phyloP scores from a whole-genome alignment of 2,797 vertebrate genomes.

The Dendrocincla fuliginosa region DNA sequence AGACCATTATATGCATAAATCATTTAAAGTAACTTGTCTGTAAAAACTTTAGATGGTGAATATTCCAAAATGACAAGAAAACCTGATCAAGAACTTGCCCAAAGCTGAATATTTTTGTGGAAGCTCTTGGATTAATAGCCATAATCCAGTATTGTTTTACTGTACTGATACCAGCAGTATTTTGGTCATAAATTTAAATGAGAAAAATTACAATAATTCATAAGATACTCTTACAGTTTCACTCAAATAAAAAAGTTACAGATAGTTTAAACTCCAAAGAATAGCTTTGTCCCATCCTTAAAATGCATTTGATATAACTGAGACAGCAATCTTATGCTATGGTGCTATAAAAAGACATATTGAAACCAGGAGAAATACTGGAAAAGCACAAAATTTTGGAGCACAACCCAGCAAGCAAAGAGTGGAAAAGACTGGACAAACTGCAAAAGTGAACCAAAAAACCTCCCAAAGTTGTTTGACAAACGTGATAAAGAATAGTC shows the following conservation, averaged over 20 bases:
- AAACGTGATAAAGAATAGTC: neutral
- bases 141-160: neutral
- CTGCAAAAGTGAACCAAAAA: neutral
- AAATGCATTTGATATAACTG: neutral
- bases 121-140: neutral
- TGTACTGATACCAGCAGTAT: neutral
- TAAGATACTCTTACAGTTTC: neutral
- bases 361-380: neutral
- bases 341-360: neutral
- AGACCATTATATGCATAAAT: neutral
- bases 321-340: neutral
- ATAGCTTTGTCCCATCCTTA: neutral
- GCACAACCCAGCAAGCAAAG: neutral
- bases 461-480: neutral
- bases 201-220: neutral
- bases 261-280: neutral
- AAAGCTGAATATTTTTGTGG: neutral
- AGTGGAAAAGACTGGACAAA: neutral
- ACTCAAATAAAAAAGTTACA: neutral
- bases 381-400: neutral
- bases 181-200: neutral
- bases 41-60: neutral
- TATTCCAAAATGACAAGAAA: neutral
- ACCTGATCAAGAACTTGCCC: neutral
- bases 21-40: neutral